A percentile compares a stretch with the other conserved stretches of the same genome.
Evolutionary conservation across 2,888 invertebrate genomes (phyloP).

Genomic region (Machimus atricapillus): DNA sequence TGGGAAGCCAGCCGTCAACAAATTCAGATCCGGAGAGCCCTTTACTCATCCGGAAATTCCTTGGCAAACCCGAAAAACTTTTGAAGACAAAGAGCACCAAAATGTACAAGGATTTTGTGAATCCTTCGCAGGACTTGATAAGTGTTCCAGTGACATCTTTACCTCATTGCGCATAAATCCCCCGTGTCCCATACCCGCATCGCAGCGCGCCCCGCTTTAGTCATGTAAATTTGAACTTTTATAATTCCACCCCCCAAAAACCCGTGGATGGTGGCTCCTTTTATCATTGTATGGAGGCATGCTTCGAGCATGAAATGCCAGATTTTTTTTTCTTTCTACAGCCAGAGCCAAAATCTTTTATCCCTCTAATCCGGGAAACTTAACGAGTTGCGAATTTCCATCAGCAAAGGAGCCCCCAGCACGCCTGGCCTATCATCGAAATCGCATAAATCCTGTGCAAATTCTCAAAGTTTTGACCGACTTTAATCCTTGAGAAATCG

Average conservation of each 20-base stretch:
- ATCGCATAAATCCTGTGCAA: constrained; percentile 29
- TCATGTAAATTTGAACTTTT: not conserved
- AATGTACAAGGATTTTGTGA: constrained; percentile 30
- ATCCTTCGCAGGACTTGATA: constrained; percentile 17
- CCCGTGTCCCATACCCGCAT: not conserved
- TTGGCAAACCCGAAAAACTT: not conserved
- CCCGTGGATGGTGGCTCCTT: not conserved
- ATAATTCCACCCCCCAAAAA: not conserved
- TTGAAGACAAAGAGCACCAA: not conserved
- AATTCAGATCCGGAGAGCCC: not conserved
- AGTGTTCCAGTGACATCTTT: constrained; percentile 35
- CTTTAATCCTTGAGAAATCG: constrained; percentile 36
- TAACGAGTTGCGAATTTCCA: constrained; percentile 25
- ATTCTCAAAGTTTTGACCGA: constrained; percentile 36
- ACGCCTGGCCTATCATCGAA: constrained; percentile 21
- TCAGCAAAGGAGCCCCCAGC: not conserved
- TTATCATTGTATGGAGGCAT: not conserved
- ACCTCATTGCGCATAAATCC: constrained; percentile 2
- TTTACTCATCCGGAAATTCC: not conserved
- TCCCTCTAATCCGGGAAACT: constrained; percentile 9
- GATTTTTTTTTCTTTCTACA: not conserved
- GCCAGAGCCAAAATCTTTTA: not conserved
- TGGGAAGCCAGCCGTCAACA: not conserved
- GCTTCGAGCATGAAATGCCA: not conserved
- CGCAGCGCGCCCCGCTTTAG: not conserved